These are phyloP conservation scores for Stichopus chloronotus DNA, from an alignment of 35 echinoderm and acorn worm genomes.

Conservation along the genomic window DNA sequence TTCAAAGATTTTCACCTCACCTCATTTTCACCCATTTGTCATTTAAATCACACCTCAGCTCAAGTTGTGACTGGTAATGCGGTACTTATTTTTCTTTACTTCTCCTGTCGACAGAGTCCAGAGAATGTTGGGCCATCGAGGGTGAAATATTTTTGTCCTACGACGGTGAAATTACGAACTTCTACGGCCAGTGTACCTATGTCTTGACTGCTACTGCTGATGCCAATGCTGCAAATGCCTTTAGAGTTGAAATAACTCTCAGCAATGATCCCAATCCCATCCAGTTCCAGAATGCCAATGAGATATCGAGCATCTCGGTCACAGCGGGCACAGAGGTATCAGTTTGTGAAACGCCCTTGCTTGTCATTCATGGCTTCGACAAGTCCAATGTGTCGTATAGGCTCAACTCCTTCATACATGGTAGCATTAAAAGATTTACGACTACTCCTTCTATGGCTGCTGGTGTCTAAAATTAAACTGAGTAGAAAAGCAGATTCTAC, in stretches of 20 bases:
- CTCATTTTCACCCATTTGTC: no score
- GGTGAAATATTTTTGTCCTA: constrained; percentile 19
- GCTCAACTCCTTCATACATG: no score
- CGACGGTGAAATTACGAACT: background rate
- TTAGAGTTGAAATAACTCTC: constrained; percentile 17
- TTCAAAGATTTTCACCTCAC: no score
- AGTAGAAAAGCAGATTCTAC: no score
- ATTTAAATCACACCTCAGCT: no score
- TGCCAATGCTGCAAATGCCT: background rate
- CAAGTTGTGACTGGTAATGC: no score
- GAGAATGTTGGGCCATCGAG: constrained; percentile 1
- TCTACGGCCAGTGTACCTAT: constrained; percentile 24
- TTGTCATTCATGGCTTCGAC: no score
- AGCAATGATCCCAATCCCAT: background rate
- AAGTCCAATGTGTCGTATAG: no score
- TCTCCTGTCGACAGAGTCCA: background rate
- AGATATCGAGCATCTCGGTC: constrained; percentile 8
- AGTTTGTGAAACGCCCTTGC: no score
- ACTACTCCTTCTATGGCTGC: no score
- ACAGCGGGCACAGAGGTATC: background rate
- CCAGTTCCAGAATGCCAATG: background rate
- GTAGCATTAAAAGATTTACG: no score
- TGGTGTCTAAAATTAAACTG: no score
- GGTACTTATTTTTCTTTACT: background rate
- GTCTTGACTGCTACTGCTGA: background rate